Evolutionary conservation across 1,140 invertebrate species (phyloP), one percentile per base, ranked within the genome.

Genomic region (Prorops nasuta): DNA sequence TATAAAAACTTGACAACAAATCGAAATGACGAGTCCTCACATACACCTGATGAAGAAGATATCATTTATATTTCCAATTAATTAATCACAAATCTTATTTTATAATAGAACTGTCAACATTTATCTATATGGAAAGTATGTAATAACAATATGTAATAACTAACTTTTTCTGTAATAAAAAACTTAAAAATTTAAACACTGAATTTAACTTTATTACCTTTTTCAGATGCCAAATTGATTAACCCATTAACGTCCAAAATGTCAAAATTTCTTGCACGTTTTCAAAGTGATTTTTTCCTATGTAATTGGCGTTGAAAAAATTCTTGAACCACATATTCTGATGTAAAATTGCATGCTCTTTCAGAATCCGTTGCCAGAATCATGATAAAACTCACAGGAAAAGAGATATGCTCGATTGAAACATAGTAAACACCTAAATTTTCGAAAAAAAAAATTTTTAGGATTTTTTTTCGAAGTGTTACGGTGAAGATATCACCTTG

Each of bases 1-100:
- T 56, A 49, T 47, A 52, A 49, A 45, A 50, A 56, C 41, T 48
- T 56, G 31, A 49, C 1, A 47, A 56, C 57, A 55, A 55, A 50
- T 55, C 36, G 43, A 55, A 28, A 50, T 46, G 43, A 55, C 41
- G 19, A 42, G 1, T 42, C 37, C 44, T 52, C 22, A 35, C 18
- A 54, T 54, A 44, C 41, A 54, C 1, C 32, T 48, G 51, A 28
- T 44, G 20, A 53, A 53, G 34, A 49, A 49, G 17, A 49, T 22
- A 49, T 54, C 39, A 44, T 49, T 49, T 44, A 45, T 50, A 24
- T 43, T 55, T 20, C 39, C 37, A 15, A 49, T 49, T 14, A 37
- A 42, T 42, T 37, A 39, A 47, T 47, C 16, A 39, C 35, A 24
- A 37, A 45, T 43, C 37, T 37, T 40, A 44, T 49, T 40, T 40